Evolutionary conservation across 2,113 vertebrate genomes (phyloP), one percentile per base, ranked within the genome.

Genomic region (Eupsittula cactorum): DNA sequence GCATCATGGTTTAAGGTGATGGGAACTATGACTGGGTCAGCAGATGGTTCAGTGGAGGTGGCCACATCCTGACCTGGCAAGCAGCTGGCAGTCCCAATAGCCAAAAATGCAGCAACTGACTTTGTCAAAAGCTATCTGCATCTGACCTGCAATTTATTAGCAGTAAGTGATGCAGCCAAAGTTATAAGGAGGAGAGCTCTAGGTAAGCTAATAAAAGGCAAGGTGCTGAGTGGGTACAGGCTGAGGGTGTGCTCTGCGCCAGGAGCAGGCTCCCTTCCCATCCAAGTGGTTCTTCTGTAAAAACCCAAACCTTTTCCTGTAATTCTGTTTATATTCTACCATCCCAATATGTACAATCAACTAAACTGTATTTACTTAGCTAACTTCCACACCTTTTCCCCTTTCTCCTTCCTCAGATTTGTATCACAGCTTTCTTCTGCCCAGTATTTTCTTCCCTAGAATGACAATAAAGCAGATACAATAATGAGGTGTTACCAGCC

Each of bases 311-410:
- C 69, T 86, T 67, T 81, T 92, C 83, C 80, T 78, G 76, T 4
- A 88, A 25, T 65, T 79, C 29, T 93, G 93, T 95, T 96, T 92
- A 90, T 37, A 47, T 84, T 86, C 49, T 20, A 90, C 37, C 20
- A 83, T 92, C 55, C 35, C 27, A 90, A 44, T 42, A 81, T 52
- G 90, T 21, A 94, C 88, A 96, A 44, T 29, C 76, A 65, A 70
- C 39, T 44, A 52, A 86, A 76, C 57, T 63, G 39, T 95, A 93
- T 96, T 92, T 94, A 86, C 86, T 93, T 92, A 39, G 41, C 76
- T 60, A 44, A 68, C 82, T 88, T 94, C 90, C 95, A 94, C 86
- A 92, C 83, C 83, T 93, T 88, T 94, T 86, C 90, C 92, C 76
- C 55, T 79, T 85, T 88, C 79, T 82, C 53, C 44, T 94, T 95